A percentile compares a stretch with the other conserved stretches of the same genome.
phyloP scores from a whole-genome alignment of 2,888 invertebrate species.

The Cataglyphis livida region DNA sequence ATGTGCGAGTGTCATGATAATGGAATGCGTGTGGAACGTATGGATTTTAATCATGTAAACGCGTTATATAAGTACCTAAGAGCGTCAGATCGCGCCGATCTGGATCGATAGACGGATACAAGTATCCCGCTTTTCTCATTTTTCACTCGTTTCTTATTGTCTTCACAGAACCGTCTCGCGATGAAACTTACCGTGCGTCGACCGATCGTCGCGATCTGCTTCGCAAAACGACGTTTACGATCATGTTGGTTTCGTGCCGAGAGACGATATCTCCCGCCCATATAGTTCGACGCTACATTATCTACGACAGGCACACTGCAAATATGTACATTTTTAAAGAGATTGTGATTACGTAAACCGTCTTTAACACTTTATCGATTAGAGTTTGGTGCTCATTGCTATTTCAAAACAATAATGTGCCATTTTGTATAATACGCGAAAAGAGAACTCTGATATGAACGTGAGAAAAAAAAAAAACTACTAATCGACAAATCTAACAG shows the following conservation, averaged over 20 bases:
- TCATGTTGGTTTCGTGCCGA: slow-evolving; percentile 73
- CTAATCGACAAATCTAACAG: background rate
- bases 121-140: slow-evolving; percentile 24
- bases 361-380: slow-evolving; percentile 2
- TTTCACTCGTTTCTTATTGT: slow-evolving; percentile 55
- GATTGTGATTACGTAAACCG: slow-evolving; percentile 16
- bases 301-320: slow-evolving; percentile 22
- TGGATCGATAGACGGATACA: slow-evolving; percentile 51
- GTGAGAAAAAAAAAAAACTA: background rate
- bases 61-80: slow-evolving; percentile 73
- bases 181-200: slow-evolving; percentile 47
- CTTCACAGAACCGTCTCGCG: slow-evolving; percentile 37
- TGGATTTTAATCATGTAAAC: slow-evolving; percentile 68
- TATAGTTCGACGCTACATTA: slow-evolving; percentile 59
- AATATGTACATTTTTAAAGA: slow-evolving; percentile 9
- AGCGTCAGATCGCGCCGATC: slow-evolving; percentile 69
- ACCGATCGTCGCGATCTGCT: slow-evolving; percentile 70
- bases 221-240: slow-evolving; percentile 68
- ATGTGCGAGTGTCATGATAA: slow-evolving; percentile 17
- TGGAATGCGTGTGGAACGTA: slow-evolving; percentile 25
- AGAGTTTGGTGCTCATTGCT: background rate
- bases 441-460: background rate
- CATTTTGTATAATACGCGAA: background rate
- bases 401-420: slow-evolving; percentile 8
- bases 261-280: slow-evolving; percentile 68